Base-by-base conservation (phyloP, 1,140 invertebrate genomes). In the Sycophaga agraensis region DNA sequence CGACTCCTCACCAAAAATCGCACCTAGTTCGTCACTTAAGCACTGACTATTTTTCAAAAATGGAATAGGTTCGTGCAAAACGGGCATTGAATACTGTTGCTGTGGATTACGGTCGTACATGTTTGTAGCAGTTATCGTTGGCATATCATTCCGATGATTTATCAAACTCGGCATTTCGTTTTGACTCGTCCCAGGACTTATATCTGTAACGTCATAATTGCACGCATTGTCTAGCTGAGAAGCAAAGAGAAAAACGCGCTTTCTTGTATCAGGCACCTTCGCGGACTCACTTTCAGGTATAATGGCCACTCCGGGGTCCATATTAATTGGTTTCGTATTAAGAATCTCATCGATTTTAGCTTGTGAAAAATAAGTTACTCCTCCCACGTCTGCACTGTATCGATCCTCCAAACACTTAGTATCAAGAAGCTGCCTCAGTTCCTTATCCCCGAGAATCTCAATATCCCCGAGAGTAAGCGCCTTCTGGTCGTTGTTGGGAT, bases 281-380 rank as follows among this genome's bases (percentile, higher is more conserved):
- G n/a, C n/a, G n/a, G 28, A 56, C 46, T 66, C 22, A 74, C 70
- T 34, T 46, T 72, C 68, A 21, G 71, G 69, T 0, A 69, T 66
- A n/a, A 63, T 66, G 11, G 12, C 26, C 1, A 59, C 35, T 16
- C 37, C 53, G 2, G 24, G 17, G 7, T 74, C 70, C 1, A 71
- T 49, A 50, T 45, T 49, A 24, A 70, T 46, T 2, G 67, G 24
- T 64, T 77, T 77, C 2, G 69, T 59, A 48, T 69, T 70, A 11
- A 75, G 65, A 50, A 80, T 69, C 53, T 79, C 75, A 57, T 79
- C 74, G 42, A 79, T 73, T 68, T 79, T 80, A 7, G 72, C 66
- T 19, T 72, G 73, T 0, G 72, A 69, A 26, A 79, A 68, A 61
- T 74, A 78, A 34, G 73, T 66, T 43, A 75, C 70, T 34, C 67